Percentiles rank a stretch among this genome's conserved stretches.
Conservation (phyloP, 1,140 invertebrate species). For the Dendroctonus valens region DNA sequence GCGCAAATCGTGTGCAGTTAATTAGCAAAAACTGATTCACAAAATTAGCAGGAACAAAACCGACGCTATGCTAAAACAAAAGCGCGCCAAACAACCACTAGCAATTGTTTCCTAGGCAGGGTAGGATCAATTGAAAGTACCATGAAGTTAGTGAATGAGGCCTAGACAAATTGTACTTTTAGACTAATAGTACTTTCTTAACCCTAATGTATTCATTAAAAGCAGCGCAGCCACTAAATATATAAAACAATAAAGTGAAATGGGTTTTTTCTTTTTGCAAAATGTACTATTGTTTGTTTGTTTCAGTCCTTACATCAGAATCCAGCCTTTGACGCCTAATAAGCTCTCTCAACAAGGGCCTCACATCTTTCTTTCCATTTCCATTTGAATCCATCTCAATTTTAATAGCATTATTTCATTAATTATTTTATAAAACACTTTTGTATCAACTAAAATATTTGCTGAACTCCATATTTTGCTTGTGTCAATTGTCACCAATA, state of each 20-base stretch:
- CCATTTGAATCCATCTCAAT: constrained; percentile 54
- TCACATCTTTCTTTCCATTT: constrained; percentile 52
- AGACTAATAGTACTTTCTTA: neutral
- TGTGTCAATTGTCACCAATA: neutral
- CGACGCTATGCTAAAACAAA: too few relatives aligned
- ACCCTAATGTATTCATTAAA: neutral
- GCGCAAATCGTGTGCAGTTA: too few relatives aligned
- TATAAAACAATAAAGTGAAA: neutral
- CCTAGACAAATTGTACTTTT: too few relatives aligned
- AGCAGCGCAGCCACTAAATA: neutral
- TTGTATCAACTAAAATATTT: constrained; percentile 1
- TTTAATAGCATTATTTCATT: constrained; percentile 35
- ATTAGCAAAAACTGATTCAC: too few relatives aligned
- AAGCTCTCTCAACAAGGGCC: constrained; percentile 51
- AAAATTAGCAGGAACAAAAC: too few relatives aligned
- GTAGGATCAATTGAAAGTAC: neutral
- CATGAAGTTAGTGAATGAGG: neutral
- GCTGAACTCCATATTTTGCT: neutral
- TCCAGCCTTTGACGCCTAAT: constrained; percentile 56
- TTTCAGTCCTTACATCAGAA: constrained; percentile 54
- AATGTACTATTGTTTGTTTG: constrained; percentile 7
- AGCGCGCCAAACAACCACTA: too few relatives aligned
- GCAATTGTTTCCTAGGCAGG: too few relatives aligned
- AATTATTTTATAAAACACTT: constrained; percentile 1
- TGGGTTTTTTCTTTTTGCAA: neutral